A percentile compares a stretch with the other conserved stretches of the same genome.
These are phyloP conservation scores for Epinotia bilunana DNA, from an alignment of 2,888 invertebrate species.

Conservation along the genomic window DNA sequence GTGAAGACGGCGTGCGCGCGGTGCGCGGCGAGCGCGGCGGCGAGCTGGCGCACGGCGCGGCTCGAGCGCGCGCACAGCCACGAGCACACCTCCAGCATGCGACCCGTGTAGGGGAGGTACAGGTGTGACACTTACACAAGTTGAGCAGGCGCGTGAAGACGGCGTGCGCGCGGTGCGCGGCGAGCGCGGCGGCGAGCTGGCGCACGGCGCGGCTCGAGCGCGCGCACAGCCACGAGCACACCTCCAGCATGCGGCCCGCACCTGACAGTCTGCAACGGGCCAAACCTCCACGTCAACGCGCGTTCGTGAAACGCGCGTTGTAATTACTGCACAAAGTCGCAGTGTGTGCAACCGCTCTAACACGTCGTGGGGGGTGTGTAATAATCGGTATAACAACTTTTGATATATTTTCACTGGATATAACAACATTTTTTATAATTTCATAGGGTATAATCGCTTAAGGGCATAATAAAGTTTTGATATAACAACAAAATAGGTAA, in stretches of 20 bases:
- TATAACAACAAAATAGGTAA: no score
- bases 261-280: conserved; percentile 60
- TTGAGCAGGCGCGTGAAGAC: conserved; percentile 66
- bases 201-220: conserved; percentile 76
- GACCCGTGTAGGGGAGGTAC: conserved; percentile 46
- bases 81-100: conserved; percentile 76
- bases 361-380: no score
- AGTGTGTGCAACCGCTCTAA: no score
- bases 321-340: no score
- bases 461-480: no score
- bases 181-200: conserved; percentile 69
- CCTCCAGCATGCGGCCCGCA: conserved; percentile 74
- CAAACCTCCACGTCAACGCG: not conserved
- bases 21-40: conserved; percentile 64
- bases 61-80: conserved; percentile 78
- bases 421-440: no score
- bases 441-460: no score
- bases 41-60: conserved; percentile 74
- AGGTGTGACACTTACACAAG: conserved; percentile 51
- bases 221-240: conserved; percentile 76
- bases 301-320: no score
- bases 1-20: no score
- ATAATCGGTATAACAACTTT: no score
- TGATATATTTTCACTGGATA: no score
- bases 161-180: conserved; percentile 60